A percentile compares a stretch with the other conserved stretches of the same genome.
These are phyloP conservation scores for Thalassarche chlororhynchos DNA, from an alignment of 2,113 vertebrate genomes.

Conservation along the genomic window DNA sequence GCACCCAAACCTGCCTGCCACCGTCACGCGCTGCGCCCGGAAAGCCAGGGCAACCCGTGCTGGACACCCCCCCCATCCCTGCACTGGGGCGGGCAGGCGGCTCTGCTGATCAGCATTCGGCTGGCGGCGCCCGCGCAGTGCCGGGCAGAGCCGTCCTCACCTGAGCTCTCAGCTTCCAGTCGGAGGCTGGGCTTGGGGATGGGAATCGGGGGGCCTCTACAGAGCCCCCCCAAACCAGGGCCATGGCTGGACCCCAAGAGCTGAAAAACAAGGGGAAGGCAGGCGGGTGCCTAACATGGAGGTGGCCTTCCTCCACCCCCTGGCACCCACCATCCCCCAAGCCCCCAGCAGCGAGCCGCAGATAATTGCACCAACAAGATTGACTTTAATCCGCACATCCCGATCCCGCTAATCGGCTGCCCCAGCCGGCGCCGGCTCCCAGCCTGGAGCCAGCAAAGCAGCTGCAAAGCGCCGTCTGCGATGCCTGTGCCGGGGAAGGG, in stretches of 20 bases:
- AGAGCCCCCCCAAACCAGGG: background rate
- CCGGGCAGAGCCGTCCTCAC: background rate
- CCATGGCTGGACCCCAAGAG: background rate
- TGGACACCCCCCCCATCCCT: background rate
- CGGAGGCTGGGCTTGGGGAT: background rate
- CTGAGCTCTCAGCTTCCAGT: background rate
- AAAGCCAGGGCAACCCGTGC: background rate
- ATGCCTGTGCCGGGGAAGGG: background rate
- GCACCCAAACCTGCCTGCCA: conserved; percentile 26
- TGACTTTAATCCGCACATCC: conserved; percentile 61
- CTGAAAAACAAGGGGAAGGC: background rate
- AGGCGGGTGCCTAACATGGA: background rate
- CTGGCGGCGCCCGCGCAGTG: background rate
- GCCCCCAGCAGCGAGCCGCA: conserved; percentile 5
- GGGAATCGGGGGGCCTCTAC: fast-evolving
- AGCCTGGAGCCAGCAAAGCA: background rate
- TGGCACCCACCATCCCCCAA: background rate
- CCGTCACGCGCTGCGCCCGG: background rate
- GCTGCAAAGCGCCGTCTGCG: background rate
- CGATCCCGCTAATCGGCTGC: conserved; percentile 49
- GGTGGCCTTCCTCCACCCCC: background rate
- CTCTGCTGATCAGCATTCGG: background rate
- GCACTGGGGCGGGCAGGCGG: background rate
- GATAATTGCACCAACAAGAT: conserved; percentile 65
- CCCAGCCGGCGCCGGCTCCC: conserved; percentile 1